Conservation (phyloP, 2,113 vertebrate genomes). For the Phalacrocorax carbo region DNA sequence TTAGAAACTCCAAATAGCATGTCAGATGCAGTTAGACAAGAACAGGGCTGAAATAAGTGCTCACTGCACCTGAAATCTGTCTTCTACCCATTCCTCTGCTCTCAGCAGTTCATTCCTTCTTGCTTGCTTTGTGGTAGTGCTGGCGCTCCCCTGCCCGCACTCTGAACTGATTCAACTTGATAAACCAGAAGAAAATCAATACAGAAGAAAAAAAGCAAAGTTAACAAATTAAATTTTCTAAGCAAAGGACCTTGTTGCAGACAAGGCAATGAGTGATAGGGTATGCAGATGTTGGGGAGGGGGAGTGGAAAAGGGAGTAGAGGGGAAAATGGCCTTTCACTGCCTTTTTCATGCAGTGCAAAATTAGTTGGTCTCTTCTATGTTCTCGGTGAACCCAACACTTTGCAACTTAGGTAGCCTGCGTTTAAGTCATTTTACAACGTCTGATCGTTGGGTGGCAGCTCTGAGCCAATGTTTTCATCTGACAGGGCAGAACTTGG, state of each 20-base stretch:
- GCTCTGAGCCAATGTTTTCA: constrained; percentile 36
- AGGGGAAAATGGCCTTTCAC: not conserved
- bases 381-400: not conserved
- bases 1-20: not conserved
- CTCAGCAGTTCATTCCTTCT: not conserved
- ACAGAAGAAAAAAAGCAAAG: not conserved
- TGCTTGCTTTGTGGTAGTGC: not conserved
- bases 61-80: not conserved
- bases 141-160: not conserved
- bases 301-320: not conserved
- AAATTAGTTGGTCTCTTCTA: not conserved
- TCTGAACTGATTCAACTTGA: not conserved
- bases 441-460: constrained; percentile 54
- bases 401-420: not conserved
- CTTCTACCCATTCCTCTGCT: not conserved
- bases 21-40: not conserved
- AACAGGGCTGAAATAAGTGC: not conserved
- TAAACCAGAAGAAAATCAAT: constrained; percentile 17
- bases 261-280: not conserved
- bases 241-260: not conserved
- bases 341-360: not conserved
- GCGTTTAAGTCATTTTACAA: not conserved
- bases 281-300: not conserved
- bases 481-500: not conserved
- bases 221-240: not conserved